Evolutionary conservation across 2,113 vertebrate genomes (phyloP), one percentile per base, ranked within the genome.

Genomic region (Sisor rabdophorus): DNA sequence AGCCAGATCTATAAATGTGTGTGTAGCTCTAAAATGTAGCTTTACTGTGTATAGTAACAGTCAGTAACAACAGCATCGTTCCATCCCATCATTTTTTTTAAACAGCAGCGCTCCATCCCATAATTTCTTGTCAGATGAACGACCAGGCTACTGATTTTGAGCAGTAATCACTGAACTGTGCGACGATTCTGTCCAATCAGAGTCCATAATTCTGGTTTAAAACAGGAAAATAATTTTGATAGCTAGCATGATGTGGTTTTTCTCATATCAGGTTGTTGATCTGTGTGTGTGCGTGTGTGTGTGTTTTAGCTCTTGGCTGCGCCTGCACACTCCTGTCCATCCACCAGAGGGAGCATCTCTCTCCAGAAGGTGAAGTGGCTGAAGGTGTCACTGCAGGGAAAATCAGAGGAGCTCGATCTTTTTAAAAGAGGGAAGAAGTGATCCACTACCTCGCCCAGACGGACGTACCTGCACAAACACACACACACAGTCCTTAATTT

Each of bases 361-460:
- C 96, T 95, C 97, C 96, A 98, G 82, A 93, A 98, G 22, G 95
- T 98, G 90, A 98, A 98, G 59, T 96, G 93, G 79, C 97, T 98
- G 90, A 91, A 98, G 4, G 94, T 96, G 82, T 99, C 97, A 0
- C 96, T 94, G 88, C 96, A 99, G 55, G 97, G 97, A 59, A 98
- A 99, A 81, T 97, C 97, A 0, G 93, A 98, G 60, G 96, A 94
- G 76, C 94, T 90, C 63, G 92, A 91, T 80, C 96, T 91, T 82
- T 90, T 92, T 86, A 96, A 90, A 80, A 96, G 87, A 0, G 97
- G 97, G 80, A 98, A 99, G 30, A 99, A 91, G 10, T 98, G 97
- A 85, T 99, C 97, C 20, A 98, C 97, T 84, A 98, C 95, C 84
- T 99, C 97, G 2, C 96, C 95, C 4, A 98, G 92, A 76, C 96